Evolutionary conservation across 2,888 invertebrate species (phyloP).

Genomic region (Drosophila emarginata): DNA sequence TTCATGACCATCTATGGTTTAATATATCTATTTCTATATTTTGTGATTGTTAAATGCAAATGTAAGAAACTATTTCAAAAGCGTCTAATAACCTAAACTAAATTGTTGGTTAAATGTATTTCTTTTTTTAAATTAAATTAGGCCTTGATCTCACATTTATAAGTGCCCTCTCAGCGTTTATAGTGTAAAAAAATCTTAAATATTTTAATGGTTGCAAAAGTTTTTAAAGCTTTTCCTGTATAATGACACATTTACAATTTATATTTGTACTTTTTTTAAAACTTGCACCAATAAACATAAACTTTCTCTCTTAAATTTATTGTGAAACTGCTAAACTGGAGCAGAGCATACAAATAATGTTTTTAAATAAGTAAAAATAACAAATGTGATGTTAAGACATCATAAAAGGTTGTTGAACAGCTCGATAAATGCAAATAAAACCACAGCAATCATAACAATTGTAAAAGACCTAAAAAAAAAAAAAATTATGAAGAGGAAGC

Average conservation of each 20-base stretch:
- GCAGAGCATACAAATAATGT: neutral
- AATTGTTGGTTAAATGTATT: no score
- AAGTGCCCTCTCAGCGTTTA: no score
- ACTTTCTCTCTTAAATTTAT: constrained; percentile 1
- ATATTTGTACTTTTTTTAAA: neutral
- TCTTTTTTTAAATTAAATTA: no score
- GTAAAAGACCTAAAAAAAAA: constrained; percentile 22
- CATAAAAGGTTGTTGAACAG: constrained; percentile 19
- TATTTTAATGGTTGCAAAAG: neutral
- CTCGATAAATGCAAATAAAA: constrained; percentile 31
- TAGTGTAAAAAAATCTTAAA: no score
- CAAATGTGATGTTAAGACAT: constrained; percentile 18
- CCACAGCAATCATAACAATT: constrained; percentile 42
- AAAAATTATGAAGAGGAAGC: constrained; percentile 54
- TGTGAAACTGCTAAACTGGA: neutral
- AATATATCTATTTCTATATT: constrained; percentile 53
- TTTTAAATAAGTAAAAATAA: neutral
- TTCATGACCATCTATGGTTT: constrained; percentile 77
- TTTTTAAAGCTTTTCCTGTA: no score
- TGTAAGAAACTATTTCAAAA: neutral
- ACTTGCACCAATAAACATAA: neutral
- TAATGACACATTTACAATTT: neutral
- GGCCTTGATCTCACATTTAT: no score
- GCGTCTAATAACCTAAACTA: no score
- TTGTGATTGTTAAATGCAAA: constrained; percentile 48